phyloP scores from a whole-genome alignment of 2,797 vertebrate species.

The Octomys mimax region DNA sequence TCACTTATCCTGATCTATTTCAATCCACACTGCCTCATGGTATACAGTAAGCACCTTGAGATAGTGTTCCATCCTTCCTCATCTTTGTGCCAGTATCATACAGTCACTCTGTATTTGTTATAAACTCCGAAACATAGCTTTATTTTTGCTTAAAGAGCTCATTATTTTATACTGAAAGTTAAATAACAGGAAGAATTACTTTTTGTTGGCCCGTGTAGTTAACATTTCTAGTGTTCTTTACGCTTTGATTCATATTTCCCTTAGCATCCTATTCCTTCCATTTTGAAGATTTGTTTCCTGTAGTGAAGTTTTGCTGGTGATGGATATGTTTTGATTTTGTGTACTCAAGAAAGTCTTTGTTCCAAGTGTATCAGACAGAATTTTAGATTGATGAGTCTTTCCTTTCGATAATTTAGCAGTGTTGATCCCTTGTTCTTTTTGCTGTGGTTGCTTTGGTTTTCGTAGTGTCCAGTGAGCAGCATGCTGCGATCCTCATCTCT shows the following conservation, averaged over 20 bases:
- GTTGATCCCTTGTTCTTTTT: neutral
- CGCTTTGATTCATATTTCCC: neutral
- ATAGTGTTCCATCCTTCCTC: neutral
- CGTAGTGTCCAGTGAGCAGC: neutral
- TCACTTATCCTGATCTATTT: neutral
- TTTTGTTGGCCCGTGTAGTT: neutral
- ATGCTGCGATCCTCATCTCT: neutral
- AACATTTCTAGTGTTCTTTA: neutral
- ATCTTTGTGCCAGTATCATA: neutral
- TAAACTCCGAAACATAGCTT: neutral
- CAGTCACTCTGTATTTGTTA: neutral
- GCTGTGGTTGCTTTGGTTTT: neutral
- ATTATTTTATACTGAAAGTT: conserved; percentile 1
- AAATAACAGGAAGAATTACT: neutral
- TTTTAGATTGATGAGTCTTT: neutral
- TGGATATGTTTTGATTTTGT: neutral
- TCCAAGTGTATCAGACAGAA: neutral
- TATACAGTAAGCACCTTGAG: neutral
- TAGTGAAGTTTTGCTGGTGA: neutral
- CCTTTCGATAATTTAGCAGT: neutral
- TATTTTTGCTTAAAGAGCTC: conserved; percentile 7
- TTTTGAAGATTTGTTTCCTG: neutral
- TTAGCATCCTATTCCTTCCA: neutral
- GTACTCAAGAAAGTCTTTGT: neutral
- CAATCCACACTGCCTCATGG: neutral